phyloP scores from a whole-genome alignment of 2,888 invertebrate species.

The Hirudinaria manillensis region DNA sequence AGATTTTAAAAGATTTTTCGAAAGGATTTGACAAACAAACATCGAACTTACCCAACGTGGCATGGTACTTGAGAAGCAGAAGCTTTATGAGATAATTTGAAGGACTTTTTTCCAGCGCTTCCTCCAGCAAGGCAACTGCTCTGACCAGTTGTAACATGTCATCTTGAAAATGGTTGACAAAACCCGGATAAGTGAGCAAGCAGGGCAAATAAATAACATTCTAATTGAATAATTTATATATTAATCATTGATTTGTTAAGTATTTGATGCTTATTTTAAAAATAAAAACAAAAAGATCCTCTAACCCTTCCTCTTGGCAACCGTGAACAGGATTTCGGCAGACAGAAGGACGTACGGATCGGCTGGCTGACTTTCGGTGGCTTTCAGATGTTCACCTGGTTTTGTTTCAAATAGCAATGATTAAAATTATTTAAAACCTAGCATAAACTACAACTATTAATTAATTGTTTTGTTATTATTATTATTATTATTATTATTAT shows the following conservation, averaged over 20 bases:
- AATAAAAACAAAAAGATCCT: no score
- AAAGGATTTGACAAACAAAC: not conserved
- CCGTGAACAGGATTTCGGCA: conserved; percentile 64
- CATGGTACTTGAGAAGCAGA: conserved; percentile 72
- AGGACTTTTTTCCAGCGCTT: conserved; percentile 70
- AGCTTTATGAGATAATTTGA: conserved; percentile 84
- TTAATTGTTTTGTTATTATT: no score
- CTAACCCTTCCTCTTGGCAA: not conserved
- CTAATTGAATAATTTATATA: not conserved
- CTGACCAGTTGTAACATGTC: conserved; percentile 11
- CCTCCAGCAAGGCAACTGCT: conserved; percentile 65
- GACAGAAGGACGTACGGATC: conserved; percentile 77
- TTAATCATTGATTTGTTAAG: not conserved
- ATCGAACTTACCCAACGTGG: conserved; percentile 29
- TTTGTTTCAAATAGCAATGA: no score
- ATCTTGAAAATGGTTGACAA: conserved; percentile 7
- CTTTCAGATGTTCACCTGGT: conserved; percentile 41
- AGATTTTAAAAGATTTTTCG: no score
- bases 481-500: no score
- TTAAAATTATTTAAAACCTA: no score
- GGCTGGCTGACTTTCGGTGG: conserved; percentile 57
- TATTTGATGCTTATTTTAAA: no score
- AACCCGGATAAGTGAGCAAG: not conserved
- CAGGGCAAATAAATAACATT: not conserved
- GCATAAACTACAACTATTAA: no score